These are phyloP conservation scores for Hypsibius dujardini DNA, from an alignment of 1,140 invertebrate species.

Conservation along the genomic window DNA sequence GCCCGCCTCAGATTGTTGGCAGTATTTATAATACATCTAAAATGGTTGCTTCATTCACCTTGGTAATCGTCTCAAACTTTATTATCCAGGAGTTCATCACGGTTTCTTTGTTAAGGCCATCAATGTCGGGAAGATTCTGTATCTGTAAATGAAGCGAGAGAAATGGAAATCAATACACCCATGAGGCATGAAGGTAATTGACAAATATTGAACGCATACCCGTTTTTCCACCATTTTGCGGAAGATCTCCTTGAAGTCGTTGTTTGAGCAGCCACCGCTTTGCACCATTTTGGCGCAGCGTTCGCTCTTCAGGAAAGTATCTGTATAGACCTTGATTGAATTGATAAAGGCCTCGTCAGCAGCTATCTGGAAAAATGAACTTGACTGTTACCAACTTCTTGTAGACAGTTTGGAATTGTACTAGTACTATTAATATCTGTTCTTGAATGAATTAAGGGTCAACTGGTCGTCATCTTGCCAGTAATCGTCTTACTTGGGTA, in stretches of 20 bases:
- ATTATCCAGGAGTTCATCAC: constrained; percentile 97
- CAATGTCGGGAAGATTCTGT: constrained; percentile 90
- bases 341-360: constrained; percentile 98
- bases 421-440: too few relatives aligned
- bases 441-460: too few relatives aligned
- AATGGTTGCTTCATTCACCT: too few relatives aligned
- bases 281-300: constrained; percentile 83
- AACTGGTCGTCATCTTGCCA: too few relatives aligned
- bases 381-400: too few relatives aligned
- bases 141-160: constrained; percentile 23
- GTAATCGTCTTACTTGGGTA: too few relatives aligned
- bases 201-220: constrained; percentile 46
- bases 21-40: too few relatives aligned
- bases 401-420: too few relatives aligned
- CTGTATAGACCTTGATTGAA: constrained; percentile 88
- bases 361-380: too few relatives aligned
- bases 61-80: constrained; percentile 97
- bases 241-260: constrained; percentile 97
- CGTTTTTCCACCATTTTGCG: constrained; percentile 91
- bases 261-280: constrained; percentile 85
- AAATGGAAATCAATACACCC: background rate
- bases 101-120: constrained; percentile 96
- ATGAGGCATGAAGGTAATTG: background rate
- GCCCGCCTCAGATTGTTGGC: too few relatives aligned
- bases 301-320: constrained; percentile 92